Evolutionary conservation across 2,797 vertebrate genomes (phyloP), one percentile per base, ranked within the genome.

Genomic region (Todus mexicanus): DNA sequence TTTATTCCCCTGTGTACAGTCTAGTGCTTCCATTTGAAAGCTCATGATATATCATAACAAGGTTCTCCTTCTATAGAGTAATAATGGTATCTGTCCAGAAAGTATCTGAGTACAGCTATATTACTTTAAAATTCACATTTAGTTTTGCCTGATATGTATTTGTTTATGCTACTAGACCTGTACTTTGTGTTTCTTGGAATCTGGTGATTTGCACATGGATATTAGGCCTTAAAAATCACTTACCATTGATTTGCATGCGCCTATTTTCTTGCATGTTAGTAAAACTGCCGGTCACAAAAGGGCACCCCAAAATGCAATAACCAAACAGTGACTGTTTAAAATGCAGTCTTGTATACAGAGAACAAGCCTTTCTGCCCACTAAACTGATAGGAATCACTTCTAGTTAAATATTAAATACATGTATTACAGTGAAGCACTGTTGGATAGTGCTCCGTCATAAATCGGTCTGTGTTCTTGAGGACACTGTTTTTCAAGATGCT

Each of bases 391-490:
- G 71, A 93, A 89, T 86, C 51, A 71, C 76, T 72, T 85, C 63
- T 81, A 76, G 72, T 93, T 85, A 90, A 76, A 92, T 92, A 74
- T 72, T 89, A 95, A 96, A 95, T 89, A 47, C 43, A 29, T 87
- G 47, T 68, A 51, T 93, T 90, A 94, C 85, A 91, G 87, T 89
- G 74, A 75, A 75, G 77, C 84, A 83, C 59, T 91, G 84, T 86
- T 96, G 75, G 84, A 88, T 77, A 95, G 95, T 89, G 77, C 65
- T 95, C 85, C 7, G 1, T 93, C 94, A 94, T 96, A 88, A 95
- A 81, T 96, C 92, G 90, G 83, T 89, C 93, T 96, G 84, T 92
- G 78, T 94, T 95, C 91, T 92, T 95, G 89, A 90, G 61, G 87
- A 70, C 73, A 61, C 51, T 95, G 29, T 86, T 94, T 96, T 95